Base-by-base conservation (phyloP, 1,140 invertebrate genomes). In the Euura lappo region DNA sequence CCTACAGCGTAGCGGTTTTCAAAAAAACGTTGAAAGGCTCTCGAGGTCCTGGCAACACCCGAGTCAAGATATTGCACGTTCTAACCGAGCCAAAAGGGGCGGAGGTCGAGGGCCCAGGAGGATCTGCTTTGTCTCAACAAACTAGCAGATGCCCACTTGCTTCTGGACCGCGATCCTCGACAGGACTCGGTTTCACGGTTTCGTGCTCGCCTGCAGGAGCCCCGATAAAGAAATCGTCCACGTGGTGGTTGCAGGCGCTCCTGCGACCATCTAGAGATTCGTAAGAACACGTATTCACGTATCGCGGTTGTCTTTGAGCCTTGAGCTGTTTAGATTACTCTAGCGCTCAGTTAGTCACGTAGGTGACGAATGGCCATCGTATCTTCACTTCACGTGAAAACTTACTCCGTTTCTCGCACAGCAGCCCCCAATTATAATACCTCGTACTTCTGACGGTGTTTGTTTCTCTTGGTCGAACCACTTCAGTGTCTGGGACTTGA, bases 101-200 rank as follows among this genome's bases (percentile, higher is more conserved):
- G 28, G 51, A 60, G 51, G 51, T n/a, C 51, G 28, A 28, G 51
- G 51, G 51, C 13, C 51, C 51, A 60, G 8, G 51, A n/a, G 76
- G 69, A 60, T 81, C 80, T 81, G 80, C 76, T 81, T 78, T 80
- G 75, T 79, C 77, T 81, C 80, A 80, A 69, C 77, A n/a, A 6
- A 45, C n/a, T 72, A 81, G 75, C 80, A 81, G 80, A 81, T 79
- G 80, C 79, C 78, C 74, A 72, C 72, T 28, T 68, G 75, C 74
- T 78, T 73, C 75, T 76, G 77, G 51, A n/a, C 51, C 51, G 6
- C 51, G 51, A 60, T 60, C 8, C 10, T 60, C 51, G 8, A n/a
- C 6, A 11, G 51, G 51, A 11, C 10, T n/a, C 51, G 51, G 8
- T 60, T 28, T 28, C 28, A 28, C 28, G 28, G 28, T 28, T 28